These are phyloP conservation scores for Polymixis lichenea DNA, from an alignment of 2,888 invertebrate genomes.

Conservation along the genomic window DNA sequence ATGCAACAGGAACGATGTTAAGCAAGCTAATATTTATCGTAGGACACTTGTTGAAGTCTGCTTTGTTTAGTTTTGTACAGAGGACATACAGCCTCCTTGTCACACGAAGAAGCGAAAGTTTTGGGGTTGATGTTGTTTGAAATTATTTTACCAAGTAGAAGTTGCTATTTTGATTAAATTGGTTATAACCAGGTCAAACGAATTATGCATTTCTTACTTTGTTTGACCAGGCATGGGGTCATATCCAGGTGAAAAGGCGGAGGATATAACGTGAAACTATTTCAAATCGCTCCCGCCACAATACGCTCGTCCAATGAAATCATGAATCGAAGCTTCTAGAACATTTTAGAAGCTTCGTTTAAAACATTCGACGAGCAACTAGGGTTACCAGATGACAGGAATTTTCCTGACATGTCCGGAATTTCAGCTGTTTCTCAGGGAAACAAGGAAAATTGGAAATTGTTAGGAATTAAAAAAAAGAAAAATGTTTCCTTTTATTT, in stretches of 20 bases:
- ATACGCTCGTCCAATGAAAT: no score
- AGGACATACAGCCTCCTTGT: neutral
- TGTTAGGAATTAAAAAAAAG: no score
- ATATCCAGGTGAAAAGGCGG: neutral
- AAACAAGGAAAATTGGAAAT: no score
- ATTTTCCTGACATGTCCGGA: no score
- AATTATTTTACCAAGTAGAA: neutral
- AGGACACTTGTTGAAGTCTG: constrained; percentile 47
- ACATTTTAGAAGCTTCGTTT: no score
- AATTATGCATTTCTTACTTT: neutral
- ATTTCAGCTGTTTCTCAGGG: no score
- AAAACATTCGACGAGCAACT: no score
- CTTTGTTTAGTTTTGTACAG: constrained; percentile 7
- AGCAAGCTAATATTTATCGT: constrained; percentile 42
- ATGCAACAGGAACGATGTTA: constrained; percentile 34
- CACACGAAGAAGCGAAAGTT: neutral
- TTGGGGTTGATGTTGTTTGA: neutral
- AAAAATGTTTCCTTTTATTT: no score
- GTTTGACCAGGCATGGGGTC: neutral
- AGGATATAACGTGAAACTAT: neutral
- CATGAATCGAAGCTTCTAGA: no score
- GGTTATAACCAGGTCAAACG: no score
- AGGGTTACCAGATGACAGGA: no score
- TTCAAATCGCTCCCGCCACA: neutral
- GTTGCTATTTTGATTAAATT: neutral